phyloP scores from a whole-genome alignment of 2,797 vertebrate genomes.

The Malurus splendens region DNA sequence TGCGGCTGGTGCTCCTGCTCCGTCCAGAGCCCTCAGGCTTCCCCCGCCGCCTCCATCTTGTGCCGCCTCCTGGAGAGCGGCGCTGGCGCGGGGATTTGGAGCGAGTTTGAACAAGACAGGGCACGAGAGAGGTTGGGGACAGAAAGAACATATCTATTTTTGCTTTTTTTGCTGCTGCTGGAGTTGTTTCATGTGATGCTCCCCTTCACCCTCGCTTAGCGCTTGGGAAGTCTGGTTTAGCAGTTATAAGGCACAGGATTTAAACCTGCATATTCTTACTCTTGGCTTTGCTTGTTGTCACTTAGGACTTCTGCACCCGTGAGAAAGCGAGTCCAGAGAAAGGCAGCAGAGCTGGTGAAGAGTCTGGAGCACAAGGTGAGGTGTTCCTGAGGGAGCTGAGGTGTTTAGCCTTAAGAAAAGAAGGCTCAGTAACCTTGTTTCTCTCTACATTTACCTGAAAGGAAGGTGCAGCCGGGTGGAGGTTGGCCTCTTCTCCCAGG shows the following conservation, averaged over 20 bases:
- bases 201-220: neutral
- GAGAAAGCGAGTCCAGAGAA: neutral
- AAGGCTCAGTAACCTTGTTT: neutral
- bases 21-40: fast-evolving
- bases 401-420: neutral
- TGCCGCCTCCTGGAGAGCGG: neutral
- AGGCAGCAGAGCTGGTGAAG: neutral
- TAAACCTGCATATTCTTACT: neutral
- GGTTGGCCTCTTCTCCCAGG: neutral
- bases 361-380: neutral
- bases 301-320: neutral
- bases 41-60: neutral
- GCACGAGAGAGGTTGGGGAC: fast-evolving
- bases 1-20: no score
- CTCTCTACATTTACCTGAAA: neutral
- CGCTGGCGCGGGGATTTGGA: no score
- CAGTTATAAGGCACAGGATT: neutral
- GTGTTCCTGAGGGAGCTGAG: neutral
- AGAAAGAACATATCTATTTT: fast-evolving
- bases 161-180: neutral
- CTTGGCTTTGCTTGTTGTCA: neutral
- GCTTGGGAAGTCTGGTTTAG: neutral
- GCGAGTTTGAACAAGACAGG: fast-evolving
- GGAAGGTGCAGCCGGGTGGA: neutral
- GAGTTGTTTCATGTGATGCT: neutral